A percentile compares a stretch with the other conserved stretches of the same genome.
These are phyloP conservation scores for Leucophora obtusa DNA, from an alignment of 2,888 invertebrate species.

Conservation along the genomic window DNA sequence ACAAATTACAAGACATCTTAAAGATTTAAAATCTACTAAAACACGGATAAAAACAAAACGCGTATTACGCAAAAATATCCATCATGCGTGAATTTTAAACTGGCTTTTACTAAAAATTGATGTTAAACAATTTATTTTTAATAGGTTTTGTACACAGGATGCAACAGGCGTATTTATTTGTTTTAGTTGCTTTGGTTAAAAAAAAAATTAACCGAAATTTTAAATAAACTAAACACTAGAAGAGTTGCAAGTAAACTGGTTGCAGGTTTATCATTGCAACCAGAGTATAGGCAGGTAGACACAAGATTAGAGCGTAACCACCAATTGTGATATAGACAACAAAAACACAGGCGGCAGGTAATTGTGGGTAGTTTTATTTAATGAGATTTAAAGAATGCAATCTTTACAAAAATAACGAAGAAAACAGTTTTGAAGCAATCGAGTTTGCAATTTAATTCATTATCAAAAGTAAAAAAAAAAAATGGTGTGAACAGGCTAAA, in stretches of 20 bases:
- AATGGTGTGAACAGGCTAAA: background rate
- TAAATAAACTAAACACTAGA: slow-evolving; percentile 50
- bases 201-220: slow-evolving; percentile 27
- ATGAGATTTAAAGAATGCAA: background rate
- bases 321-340: slow-evolving; percentile 26
- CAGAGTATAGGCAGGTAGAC: slow-evolving; percentile 35
- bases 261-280: slow-evolving; percentile 43
- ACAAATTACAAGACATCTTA: slow-evolving; percentile 55
- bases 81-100: slow-evolving; percentile 39
- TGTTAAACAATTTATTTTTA: slow-evolving; percentile 41
- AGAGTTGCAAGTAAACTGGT: slow-evolving; percentile 61
- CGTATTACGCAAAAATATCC: slow-evolving; percentile 58
- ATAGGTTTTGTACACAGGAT: slow-evolving; percentile 30
- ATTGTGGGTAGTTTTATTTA: slow-evolving; percentile 46
- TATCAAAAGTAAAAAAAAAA: background rate
- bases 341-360: slow-evolving; percentile 43
- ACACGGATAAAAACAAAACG: background rate
- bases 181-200: background rate
- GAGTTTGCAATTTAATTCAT: too few species aligned
- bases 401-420: background rate
- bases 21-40: slow-evolving; percentile 33
- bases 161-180: slow-evolving; percentile 40
- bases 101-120: slow-evolving; percentile 33
- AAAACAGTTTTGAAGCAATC: too few species aligned
- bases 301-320: slow-evolving; percentile 19